These are phyloP conservation scores for Mythimna loreyi DNA, from an alignment of 2,888 invertebrate genomes.

Conservation along the genomic window DNA sequence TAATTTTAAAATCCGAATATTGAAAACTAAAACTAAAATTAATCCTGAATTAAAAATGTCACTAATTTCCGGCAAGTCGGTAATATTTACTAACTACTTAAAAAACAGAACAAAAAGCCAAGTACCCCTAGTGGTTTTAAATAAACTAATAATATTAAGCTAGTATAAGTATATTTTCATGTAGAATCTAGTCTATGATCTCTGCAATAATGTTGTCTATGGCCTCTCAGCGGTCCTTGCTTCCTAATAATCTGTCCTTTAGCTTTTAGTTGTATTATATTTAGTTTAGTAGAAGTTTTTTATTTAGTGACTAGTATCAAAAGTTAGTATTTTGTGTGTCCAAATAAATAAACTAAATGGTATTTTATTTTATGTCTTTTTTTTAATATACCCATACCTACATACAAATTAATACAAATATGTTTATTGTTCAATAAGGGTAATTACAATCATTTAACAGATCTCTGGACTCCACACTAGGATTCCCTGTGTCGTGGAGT, in stretches of 20 bases:
- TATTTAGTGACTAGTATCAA: constrained; percentile 60
- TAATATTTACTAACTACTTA: background rate
- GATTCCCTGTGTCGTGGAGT: too few species aligned
- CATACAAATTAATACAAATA: too few species aligned
- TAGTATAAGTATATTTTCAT: constrained; percentile 58
- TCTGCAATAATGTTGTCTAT: constrained; percentile 82
- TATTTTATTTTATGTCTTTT: constrained; percentile 17
- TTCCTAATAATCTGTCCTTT: constrained; percentile 83
- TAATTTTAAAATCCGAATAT: too few species aligned
- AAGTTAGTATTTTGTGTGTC: constrained; percentile 59
- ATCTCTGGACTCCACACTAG: too few species aligned
- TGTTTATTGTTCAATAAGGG: too few species aligned
- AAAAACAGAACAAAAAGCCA: background rate
- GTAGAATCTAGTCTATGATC: constrained; percentile 89
- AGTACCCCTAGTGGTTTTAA: constrained; percentile 2
- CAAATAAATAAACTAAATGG: constrained; percentile 57
- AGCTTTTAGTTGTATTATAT: constrained; percentile 61
- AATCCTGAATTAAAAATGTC: too few species aligned
- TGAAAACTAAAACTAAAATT: too few species aligned
- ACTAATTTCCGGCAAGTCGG: background rate
- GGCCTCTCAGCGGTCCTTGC: constrained; percentile 65
- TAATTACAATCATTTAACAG: too few species aligned
- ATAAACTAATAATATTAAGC: constrained; percentile 26
- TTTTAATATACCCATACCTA: background rate
- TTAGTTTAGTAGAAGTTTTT: constrained; percentile 50